Conservation (phyloP, 2,113 vertebrate genomes). For the Leucopsar rothschildi region DNA sequence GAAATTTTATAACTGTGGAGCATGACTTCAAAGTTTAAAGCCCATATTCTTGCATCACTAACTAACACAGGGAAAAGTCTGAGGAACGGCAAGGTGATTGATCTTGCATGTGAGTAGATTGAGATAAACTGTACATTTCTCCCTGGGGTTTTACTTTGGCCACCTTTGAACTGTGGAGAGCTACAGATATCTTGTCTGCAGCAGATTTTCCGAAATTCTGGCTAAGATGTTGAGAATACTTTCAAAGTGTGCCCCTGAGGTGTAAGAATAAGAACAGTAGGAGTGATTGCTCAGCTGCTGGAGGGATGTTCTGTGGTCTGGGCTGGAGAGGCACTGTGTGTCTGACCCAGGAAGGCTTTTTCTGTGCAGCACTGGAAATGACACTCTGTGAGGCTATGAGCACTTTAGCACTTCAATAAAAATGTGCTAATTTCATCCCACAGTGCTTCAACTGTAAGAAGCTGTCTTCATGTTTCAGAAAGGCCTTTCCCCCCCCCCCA, state of each 20-base stretch:
- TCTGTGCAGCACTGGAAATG: not conserved
- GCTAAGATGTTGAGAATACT: not conserved
- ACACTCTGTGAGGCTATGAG: not conserved
- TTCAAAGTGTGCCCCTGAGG: not conserved
- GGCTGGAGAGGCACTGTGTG: not conserved
- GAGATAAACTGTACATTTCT: not conserved
- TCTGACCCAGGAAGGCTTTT: not conserved
- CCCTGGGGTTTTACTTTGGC: not conserved
- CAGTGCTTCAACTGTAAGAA: conserved; percentile 7
- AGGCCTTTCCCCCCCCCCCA: not conserved
- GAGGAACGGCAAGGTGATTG: not conserved
- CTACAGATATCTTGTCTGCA: not conserved
- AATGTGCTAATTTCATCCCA: not conserved
- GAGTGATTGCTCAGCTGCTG: not conserved
- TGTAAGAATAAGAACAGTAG: not conserved
- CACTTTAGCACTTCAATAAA: not conserved
- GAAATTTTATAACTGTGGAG: not conserved
- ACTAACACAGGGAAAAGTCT: not conserved
- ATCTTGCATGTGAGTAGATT: not conserved
- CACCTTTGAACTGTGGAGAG: not conserved
- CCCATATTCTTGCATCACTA: not conserved
- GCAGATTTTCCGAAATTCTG: not conserved
- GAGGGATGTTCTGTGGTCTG: rapidly evolving
- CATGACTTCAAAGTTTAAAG: not conserved
- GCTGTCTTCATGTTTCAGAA: conserved; percentile 6